Evolutionary conservation across 2,888 invertebrate species (phyloP).

Genomic region (Limnephilus lunatus): DNA sequence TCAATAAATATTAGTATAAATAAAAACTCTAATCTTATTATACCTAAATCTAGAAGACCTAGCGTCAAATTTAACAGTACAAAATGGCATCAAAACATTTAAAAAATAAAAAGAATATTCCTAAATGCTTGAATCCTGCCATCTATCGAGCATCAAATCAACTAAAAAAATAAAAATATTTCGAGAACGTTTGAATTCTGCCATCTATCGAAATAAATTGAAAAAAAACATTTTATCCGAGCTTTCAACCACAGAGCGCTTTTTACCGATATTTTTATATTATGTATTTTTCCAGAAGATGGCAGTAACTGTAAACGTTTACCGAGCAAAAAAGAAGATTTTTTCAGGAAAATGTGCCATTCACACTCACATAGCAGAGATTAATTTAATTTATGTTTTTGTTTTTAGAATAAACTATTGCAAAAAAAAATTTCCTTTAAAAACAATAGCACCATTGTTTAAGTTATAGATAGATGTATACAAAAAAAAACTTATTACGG

Average conservation of each 20-base stretch:
- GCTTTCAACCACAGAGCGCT: background rate
- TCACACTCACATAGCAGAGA: background rate
- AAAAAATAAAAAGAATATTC: background rate
- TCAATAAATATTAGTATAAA: too few species aligned
- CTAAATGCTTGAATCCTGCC: background rate
- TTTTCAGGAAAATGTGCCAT: background rate
- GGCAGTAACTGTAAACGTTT: background rate
- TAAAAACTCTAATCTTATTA: too few species aligned
- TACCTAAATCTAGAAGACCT: too few species aligned
- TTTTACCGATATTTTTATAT: background rate
- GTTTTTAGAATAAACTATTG: background rate
- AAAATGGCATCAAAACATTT: too few species aligned
- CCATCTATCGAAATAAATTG: conserved; percentile 2
- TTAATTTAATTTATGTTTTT: background rate
- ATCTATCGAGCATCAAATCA: background rate
- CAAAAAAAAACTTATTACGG: background rate
- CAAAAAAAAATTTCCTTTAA: background rate
- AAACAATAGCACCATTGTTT: background rate
- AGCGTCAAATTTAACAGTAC: too few species aligned
- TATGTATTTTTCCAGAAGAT: background rate
- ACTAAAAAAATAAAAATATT: background rate
- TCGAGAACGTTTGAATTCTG: background rate
- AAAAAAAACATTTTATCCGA: background rate
- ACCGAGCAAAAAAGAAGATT: background rate
- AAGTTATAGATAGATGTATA: too few species aligned